Evolutionary conservation across 2,113 vertebrate genomes (phyloP).

Genomic region (Mirza zaza): DNA sequence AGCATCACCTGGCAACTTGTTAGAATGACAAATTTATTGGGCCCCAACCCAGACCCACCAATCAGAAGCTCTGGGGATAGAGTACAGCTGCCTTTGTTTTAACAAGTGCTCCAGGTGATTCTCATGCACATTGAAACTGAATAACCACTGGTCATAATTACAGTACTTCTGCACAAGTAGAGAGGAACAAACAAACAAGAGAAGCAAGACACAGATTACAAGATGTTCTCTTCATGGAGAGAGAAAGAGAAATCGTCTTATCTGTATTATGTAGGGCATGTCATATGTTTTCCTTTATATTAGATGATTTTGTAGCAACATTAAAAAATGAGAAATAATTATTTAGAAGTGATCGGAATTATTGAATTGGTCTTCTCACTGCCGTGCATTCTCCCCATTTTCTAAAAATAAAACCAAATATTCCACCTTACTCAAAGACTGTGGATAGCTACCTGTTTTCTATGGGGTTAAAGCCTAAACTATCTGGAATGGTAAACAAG

Average conservation of each 20-base stretch:
- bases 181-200: not conserved
- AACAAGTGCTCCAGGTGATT: not conserved
- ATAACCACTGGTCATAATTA: not conserved
- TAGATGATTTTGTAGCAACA: not conserved
- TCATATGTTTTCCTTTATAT: not conserved
- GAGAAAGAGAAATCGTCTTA: not conserved
- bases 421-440: not conserved
- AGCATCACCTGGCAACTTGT: not conserved
- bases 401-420: not conserved
- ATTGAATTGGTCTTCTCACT: not conserved
- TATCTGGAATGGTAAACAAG: not conserved
- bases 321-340: not conserved
- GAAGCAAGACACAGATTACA: not conserved
- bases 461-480: not conserved
- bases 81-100: accelerated
- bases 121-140: no score
- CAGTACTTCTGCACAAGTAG: not conserved
- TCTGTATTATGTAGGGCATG: accelerated
- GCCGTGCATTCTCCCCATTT: not conserved
- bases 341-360: not conserved
- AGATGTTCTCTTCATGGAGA: not conserved
- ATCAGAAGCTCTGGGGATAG: not conserved
- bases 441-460: no score
- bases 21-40: not conserved
- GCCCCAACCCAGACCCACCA: not conserved